phyloP scores from a whole-genome alignment of 2,888 invertebrate genomes.

The Apoda limacodes region DNA sequence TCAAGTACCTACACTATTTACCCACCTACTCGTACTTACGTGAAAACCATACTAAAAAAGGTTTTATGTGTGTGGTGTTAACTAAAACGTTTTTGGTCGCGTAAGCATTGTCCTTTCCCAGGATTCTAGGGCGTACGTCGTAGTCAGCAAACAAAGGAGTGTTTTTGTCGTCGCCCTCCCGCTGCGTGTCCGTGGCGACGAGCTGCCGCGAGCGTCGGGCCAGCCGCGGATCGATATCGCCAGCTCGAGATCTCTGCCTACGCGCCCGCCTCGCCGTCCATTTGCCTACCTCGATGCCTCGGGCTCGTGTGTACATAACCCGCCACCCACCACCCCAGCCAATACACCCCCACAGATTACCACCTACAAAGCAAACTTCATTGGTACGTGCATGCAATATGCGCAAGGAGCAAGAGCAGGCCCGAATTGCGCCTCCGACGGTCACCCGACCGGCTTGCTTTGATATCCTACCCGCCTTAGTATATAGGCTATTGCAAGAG shows the following conservation, averaged over 20 bases:
- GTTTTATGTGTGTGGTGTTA: no score
- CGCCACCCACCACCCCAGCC: constrained; percentile 53
- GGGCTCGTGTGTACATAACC: constrained; percentile 67
- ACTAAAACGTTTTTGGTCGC: no score
- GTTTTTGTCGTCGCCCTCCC: constrained; percentile 54
- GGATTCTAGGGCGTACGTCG: constrained; percentile 22
- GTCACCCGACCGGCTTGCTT: constrained; percentile 50
- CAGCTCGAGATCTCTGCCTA: constrained; percentile 62
- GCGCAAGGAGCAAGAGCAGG: constrained; percentile 62
- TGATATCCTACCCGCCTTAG: constrained; percentile 46
- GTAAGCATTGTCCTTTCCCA: constrained; percentile 21
- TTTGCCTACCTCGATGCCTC: constrained; percentile 70
- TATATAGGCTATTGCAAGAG: constrained; percentile 43
- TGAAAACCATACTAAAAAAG: no score
- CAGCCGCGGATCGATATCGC: constrained; percentile 63
- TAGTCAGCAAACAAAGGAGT: constrained; percentile 60
- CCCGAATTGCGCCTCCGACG: constrained; percentile 55
- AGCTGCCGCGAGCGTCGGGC: constrained; percentile 36
- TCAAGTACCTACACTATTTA: no score
- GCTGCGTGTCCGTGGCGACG: constrained; percentile 55
- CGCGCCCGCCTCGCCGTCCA: constrained; percentile 64
- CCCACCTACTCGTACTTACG: no score
- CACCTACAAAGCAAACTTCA: constrained; percentile 70
- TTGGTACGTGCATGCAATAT: constrained; percentile 70
- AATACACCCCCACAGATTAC: constrained; percentile 66